Evolutionary conservation across 2,888 invertebrate genomes (phyloP).

Genomic region (Stictocephala bisonia): DNA sequence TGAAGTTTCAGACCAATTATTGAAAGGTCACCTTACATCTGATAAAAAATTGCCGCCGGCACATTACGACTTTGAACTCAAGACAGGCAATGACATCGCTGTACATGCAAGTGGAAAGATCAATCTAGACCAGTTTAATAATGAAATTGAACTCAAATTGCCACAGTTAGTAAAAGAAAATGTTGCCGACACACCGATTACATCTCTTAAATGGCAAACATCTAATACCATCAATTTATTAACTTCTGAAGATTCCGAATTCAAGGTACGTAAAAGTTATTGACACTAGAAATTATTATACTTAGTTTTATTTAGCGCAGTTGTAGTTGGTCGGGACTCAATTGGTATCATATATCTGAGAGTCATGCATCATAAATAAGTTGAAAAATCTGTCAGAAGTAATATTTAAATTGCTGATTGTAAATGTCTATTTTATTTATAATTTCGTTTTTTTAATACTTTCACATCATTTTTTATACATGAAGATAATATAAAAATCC

Average conservation of each 20-base stretch:
- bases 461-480: too few relatives aligned
- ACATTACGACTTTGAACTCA: slow-evolving; percentile 48
- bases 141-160: slow-evolving; percentile 51
- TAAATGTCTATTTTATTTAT: too few relatives aligned
- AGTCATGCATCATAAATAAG: too few relatives aligned
- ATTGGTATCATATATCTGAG: too few relatives aligned
- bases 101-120: slow-evolving; percentile 51
- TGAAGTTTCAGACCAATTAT: slow-evolving; percentile 52
- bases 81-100: slow-evolving; percentile 48
- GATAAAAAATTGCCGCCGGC: slow-evolving; percentile 62
- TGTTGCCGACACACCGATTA: slow-evolving; percentile 46
- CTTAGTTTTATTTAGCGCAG: too few relatives aligned
- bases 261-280: not conserved
- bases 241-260: slow-evolving; percentile 2
- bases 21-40: slow-evolving; percentile 60
- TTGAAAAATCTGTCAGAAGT: too few relatives aligned
- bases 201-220: slow-evolving; percentile 51
- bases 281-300: not conserved
- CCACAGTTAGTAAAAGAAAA: too few relatives aligned
- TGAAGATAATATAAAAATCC: too few relatives aligned
- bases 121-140: slow-evolving; percentile 46
- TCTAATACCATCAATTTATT: slow-evolving; percentile 47
- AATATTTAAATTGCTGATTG: too few relatives aligned
- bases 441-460: too few relatives aligned
- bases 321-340: too few relatives aligned